These are phyloP conservation scores for Cataglyphis albicans DNA, from an alignment of 2,888 invertebrate genomes.

Conservation along the genomic window DNA sequence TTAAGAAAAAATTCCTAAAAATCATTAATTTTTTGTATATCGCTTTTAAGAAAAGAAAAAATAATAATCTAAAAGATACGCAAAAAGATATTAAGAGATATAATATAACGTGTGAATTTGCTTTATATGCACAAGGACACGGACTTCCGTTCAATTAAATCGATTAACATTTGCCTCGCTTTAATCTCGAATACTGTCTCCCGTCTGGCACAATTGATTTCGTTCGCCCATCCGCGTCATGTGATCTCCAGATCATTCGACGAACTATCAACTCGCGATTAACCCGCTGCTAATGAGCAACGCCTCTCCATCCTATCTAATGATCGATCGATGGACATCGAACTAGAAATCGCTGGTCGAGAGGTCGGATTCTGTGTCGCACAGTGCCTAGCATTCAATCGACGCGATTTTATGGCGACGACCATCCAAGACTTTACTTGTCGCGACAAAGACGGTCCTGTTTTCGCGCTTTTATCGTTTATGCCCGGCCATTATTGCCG, in stretches of 20 bases:
- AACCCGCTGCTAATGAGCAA: constrained; percentile 37
- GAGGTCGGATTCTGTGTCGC: constrained; percentile 71
- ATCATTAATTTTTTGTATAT: too few relatives aligned
- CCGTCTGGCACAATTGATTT: constrained; percentile 24
- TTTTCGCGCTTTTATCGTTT: constrained; percentile 68
- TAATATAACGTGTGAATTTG: background rate
- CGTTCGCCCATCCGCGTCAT: constrained; percentile 1
- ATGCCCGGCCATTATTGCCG: constrained; percentile 62
- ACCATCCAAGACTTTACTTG: constrained; percentile 55
- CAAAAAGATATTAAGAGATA: background rate
- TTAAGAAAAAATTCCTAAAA: too few relatives aligned
- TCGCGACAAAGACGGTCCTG: constrained; percentile 70
- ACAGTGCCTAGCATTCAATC: constrained; percentile 72
- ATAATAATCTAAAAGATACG: background rate
- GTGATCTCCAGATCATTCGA: constrained; percentile 25
- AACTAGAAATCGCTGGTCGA: constrained; percentile 64
- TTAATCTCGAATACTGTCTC: constrained; percentile 34
- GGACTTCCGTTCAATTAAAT: constrained; percentile 27
- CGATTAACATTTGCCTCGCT: constrained; percentile 36
- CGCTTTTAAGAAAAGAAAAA: background rate
- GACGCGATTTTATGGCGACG: constrained; percentile 60
- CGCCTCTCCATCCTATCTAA: constrained; percentile 28
- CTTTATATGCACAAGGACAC: background rate
- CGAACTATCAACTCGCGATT: constrained; percentile 7
- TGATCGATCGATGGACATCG: constrained; percentile 64